Percentiles rank a stretch among this genome's conserved stretches.
phyloP scores from a whole-genome alignment of 2,113 vertebrate species.

The Bufo bufo region DNA sequence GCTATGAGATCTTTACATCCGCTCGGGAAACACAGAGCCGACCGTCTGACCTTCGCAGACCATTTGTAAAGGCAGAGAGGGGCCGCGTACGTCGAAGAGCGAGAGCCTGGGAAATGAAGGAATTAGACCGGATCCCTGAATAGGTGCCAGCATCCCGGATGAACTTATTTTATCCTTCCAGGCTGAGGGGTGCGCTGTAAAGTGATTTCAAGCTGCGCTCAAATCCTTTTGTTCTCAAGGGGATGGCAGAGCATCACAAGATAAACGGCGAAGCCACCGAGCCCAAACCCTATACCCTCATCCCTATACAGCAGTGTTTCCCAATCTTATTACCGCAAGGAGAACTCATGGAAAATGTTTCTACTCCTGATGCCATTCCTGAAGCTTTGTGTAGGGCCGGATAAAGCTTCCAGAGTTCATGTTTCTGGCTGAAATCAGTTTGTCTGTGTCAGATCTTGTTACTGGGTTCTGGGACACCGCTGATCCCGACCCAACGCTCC shows the following conservation, averaged over 20 bases:
- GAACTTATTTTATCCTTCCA: background rate
- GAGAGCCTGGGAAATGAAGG: background rate
- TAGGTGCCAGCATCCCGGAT: background rate
- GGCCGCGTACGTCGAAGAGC: background rate
- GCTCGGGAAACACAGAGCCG: background rate
- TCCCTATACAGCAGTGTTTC: background rate
- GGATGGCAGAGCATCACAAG: background rate
- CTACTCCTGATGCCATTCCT: no score
- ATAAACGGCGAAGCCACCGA: background rate
- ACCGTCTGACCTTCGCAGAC: constrained; percentile 48
- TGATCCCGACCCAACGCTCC: no score
- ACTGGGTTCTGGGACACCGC: no score
- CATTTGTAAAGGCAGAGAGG: background rate
- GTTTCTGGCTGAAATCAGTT: no score
- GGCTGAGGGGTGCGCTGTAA: background rate
- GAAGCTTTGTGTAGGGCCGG: no score
- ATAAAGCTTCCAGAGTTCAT: no score
- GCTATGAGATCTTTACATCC: constrained; percentile 1
- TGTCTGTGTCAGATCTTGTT: no score
- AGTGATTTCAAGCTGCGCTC: background rate
- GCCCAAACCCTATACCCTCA: background rate
- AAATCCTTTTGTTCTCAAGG: background rate
- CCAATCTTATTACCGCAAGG: no score
- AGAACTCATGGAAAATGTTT: no score
- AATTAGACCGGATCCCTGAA: background rate